Evolutionary conservation across 2,113 vertebrate species (phyloP), one percentile per base, ranked within the genome.

Genomic region (Reinhardtius hippoglossoides): DNA sequence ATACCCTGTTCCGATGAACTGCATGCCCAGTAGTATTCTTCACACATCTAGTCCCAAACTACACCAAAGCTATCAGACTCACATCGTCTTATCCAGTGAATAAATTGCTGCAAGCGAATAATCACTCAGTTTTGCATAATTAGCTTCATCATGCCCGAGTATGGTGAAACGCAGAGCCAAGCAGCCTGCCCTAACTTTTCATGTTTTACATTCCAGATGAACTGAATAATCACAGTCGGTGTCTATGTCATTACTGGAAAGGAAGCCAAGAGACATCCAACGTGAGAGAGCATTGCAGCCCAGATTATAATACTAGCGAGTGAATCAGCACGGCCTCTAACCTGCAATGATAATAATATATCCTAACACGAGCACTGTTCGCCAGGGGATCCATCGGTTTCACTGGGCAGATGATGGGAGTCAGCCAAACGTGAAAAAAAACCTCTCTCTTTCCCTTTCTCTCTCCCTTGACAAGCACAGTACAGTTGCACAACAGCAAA

Each of bases 381-480:
- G 71, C 76, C 56, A 79, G 57, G 15, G 73, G 21, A 67, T 79
- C 72, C 73, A 75, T 84, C 84, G 78, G 74, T 79, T 81, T 82
- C 70, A 69, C 55, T 21, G 77, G 76, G 78, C 63, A 76, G 71
- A 62, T 80, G 81, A 87, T 5, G n/a, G 50, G 75, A 84, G 74
- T 66, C 9, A 3, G 70, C 52, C 59, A 65, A 76, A 78, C 63
- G 13, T 67, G 48, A 65, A 42, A 48, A 67, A 80, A 87, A 76
- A 76, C 0, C 31, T 27, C 31, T 31, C 31, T 31, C 31, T 31
- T 31, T 16, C 8, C 3, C 54, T 79, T 55, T 18, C 46, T 58
- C 66, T 24, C 59, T 52, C 57, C 68, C 44, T 42, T 23, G n/a
- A 66, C 70, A 61, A 58, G 26, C 18, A 55, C 62, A 60, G 56